Evolutionary conservation across 2,113 vertebrate species (phyloP).

Genomic region (Semicossyphus pulcher): DNA sequence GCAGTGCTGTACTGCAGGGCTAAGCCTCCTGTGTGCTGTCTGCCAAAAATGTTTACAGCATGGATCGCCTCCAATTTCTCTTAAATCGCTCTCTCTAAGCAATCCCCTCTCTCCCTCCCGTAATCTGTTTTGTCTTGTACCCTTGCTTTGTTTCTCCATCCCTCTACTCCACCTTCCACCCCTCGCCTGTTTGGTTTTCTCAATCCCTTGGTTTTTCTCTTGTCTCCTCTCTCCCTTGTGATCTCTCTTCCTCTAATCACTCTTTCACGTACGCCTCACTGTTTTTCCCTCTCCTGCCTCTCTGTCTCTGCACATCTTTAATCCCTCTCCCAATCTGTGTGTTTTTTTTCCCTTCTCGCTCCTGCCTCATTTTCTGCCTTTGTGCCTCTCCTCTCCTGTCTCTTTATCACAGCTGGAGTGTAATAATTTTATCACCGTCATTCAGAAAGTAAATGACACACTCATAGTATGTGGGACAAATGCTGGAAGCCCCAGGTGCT

Average conservation of each 20-base stretch:
- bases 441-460: slow-evolving; percentile 84
- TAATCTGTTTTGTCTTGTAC: slow-evolving; percentile 39
- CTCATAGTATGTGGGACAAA: slow-evolving; percentile 86
- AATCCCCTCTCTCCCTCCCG: slow-evolving; percentile 1
- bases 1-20: slow-evolving; percentile 33
- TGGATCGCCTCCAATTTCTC: slow-evolving; percentile 42
- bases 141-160: slow-evolving; percentile 33
- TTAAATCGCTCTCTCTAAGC: slow-evolving; percentile 27
- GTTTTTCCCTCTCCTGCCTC: background rate
- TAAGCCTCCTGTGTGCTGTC: slow-evolving; percentile 30
- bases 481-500: slow-evolving; percentile 85
- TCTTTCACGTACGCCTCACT: background rate
- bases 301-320: slow-evolving; percentile 26
- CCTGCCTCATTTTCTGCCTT: slow-evolving; percentile 35
- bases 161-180: slow-evolving; percentile 29
- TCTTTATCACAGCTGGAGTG: slow-evolving; percentile 79
- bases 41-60: slow-evolving; percentile 41
- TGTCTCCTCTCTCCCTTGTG: slow-evolving; percentile 6
- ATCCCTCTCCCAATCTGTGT: slow-evolving; percentile 20
- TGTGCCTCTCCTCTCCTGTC: background rate
- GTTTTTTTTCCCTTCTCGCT: background rate
- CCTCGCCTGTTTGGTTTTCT: slow-evolving; percentile 29
- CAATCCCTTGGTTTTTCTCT: slow-evolving; percentile 5
- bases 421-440: slow-evolving; percentile 87
- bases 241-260: slow-evolving; percentile 24